Percentiles rank a stretch among this genome's conserved stretches.
These are phyloP conservation scores for Sphinx pinastri DNA, from an alignment of 2,888 invertebrate genomes.

Conservation along the genomic window DNA sequence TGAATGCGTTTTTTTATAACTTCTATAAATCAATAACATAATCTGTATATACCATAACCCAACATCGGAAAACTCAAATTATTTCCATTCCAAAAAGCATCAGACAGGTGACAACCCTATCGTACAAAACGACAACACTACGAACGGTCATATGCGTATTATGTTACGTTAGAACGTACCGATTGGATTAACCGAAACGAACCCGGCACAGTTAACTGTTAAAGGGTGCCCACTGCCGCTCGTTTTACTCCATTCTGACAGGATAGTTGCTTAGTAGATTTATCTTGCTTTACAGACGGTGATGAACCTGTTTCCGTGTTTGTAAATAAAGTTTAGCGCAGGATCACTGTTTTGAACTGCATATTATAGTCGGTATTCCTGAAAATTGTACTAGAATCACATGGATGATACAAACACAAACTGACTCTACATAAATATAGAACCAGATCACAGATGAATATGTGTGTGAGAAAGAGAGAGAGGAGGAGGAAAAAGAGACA, in stretches of 20 bases:
- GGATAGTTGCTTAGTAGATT: neutral
- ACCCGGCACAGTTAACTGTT: neutral
- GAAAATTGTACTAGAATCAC: no score
- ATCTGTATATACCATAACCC: neutral
- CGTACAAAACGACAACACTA: neutral
- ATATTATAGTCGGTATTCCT: no score
- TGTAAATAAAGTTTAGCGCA: neutral
- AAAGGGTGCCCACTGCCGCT: neutral
- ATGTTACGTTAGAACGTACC: slow-evolving; percentile 1
- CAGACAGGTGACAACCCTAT: neutral
- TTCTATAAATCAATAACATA: no score
- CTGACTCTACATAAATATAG: no score
- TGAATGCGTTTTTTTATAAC: no score
- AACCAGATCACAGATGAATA: no score
- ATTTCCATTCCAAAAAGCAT: neutral
- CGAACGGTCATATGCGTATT: neutral
- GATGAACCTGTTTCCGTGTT: neutral
- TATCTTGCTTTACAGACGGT: neutral
- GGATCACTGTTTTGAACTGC: no score
- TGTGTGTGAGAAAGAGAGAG: no score
- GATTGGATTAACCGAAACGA: neutral
- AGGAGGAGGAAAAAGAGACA: no score
- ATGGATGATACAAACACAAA: no score
- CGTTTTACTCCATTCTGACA: neutral
- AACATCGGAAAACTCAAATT: neutral